A percentile compares a stretch with the other conserved stretches of the same genome.
phyloP scores from a whole-genome alignment of 2,113 vertebrate species.

The Pycnonotus jocosus region DNA sequence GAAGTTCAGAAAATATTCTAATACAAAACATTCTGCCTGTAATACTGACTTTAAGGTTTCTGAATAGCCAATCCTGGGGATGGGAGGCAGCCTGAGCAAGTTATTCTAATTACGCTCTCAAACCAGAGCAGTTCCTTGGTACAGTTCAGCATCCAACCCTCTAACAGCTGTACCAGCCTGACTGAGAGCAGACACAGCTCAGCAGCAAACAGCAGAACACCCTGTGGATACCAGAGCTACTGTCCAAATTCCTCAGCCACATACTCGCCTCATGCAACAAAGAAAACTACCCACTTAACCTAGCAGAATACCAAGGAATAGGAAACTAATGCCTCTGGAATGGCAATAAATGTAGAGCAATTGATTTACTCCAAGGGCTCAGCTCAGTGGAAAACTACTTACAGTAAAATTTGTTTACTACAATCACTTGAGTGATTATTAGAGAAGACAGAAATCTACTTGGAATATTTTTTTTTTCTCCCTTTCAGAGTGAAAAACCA shows the following conservation, averaged over 20 bases:
- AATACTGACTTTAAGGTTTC: not conserved
- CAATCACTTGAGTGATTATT: not conserved
- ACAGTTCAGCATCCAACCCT: not conserved
- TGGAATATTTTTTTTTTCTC: not conserved
- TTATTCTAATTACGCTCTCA: not conserved
- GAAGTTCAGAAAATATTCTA: not conserved
- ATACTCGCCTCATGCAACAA: not conserved
- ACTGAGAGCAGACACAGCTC: not conserved
- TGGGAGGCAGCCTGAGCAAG: not conserved
- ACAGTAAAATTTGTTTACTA: not conserved
- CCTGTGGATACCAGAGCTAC: not conserved
- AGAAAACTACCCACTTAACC: not conserved
- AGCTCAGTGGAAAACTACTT: not conserved
- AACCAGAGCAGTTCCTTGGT: not conserved
- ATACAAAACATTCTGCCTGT: not conserved
- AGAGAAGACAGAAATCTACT: not conserved
- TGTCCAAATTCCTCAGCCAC: not conserved
- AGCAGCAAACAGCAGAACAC: not conserved
- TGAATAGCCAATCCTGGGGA: not conserved
- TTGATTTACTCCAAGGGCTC: not conserved
- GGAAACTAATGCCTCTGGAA: not conserved
- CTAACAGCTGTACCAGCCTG: not conserved
- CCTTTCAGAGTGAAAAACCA: not conserved
- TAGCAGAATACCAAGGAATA: not conserved
- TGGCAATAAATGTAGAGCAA: not conserved